Evolutionary conservation across 35 echinoderm and acorn worm species (phyloP).

Genomic region (Amphiura filiformis): DNA sequence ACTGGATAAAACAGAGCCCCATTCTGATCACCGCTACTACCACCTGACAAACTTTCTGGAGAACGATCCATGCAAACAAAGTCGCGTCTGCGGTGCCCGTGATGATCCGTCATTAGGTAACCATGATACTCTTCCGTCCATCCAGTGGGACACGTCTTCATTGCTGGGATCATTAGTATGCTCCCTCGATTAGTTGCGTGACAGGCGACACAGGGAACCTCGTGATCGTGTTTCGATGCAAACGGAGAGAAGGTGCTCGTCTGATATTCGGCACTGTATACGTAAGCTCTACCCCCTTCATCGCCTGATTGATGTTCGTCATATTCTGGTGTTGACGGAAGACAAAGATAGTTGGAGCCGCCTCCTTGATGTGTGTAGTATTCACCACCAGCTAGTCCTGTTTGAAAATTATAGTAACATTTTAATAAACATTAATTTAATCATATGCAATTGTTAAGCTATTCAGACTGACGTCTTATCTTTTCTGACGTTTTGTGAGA

Average conservation of each 20-base stretch:
- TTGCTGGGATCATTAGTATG: slow-evolving; percentile 23
- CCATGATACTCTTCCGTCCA: slow-evolving; percentile 36
- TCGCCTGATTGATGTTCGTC: not conserved
- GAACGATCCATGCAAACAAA: slow-evolving; percentile 45
- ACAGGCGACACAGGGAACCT: slow-evolving; percentile 22
- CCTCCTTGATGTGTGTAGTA: slow-evolving; percentile 29
- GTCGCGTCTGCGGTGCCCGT: not conserved
- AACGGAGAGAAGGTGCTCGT: slow-evolving; percentile 11
- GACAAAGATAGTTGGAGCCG: slow-evolving; percentile 15
- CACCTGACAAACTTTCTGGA: not conserved
- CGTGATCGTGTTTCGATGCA: not conserved
- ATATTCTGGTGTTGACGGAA: slow-evolving; percentile 28
- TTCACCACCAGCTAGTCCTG: slow-evolving; percentile 30
- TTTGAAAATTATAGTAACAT: slow-evolving; percentile 5
- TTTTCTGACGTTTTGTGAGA: too few species aligned
- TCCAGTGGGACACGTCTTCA: slow-evolving; percentile 10
- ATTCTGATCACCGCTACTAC: not conserved
- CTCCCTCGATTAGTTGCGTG: not conserved
- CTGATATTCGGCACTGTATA: slow-evolving; percentile 20
- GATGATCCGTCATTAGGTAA: slow-evolving; percentile 22
- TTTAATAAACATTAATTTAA: too few species aligned
- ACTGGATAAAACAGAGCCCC: slow-evolving; percentile 33
- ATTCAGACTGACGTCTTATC: too few species aligned
- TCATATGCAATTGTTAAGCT: too few species aligned
- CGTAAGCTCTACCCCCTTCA: not conserved